These are phyloP conservation scores for Drepanosiphum platanoidis DNA, from an alignment of 2,888 invertebrate genomes.

Conservation along the genomic window DNA sequence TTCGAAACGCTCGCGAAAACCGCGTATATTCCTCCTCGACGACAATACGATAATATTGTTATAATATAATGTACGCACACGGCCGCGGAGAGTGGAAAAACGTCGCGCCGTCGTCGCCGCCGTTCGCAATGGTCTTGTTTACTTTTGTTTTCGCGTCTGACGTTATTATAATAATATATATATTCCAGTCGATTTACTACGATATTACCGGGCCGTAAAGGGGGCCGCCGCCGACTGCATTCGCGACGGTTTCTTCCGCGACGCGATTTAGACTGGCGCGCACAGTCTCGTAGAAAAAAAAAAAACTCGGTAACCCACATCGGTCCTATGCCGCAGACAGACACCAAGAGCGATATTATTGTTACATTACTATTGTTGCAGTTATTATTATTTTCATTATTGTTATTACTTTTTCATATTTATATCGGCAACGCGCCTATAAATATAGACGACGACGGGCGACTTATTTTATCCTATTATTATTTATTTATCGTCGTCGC, in stretches of 20 bases:
- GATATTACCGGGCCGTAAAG: background rate
- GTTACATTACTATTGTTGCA: background rate
- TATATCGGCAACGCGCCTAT: slow-evolving; percentile 22
- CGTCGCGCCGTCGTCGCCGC: background rate
- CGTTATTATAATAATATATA: background rate
- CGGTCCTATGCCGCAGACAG: slow-evolving; percentile 11
- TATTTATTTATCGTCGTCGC: slow-evolving; percentile 16
- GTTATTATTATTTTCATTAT: slow-evolving; percentile 7
- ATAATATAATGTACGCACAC: background rate
- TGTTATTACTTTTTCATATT: slow-evolving; percentile 37
- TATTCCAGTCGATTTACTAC: background rate
- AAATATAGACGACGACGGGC: background rate
- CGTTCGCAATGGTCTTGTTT: slow-evolving; percentile 7
- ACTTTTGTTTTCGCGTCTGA: slow-evolving; percentile 36
- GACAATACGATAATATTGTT: background rate
- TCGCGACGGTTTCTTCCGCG: slow-evolving; percentile 53
- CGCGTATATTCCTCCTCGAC: too few species aligned
- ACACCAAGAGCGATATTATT: too few species aligned
- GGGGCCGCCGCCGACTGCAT: slow-evolving; percentile 6
- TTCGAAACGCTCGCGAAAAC: slow-evolving; percentile 4
- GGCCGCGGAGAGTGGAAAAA: background rate
- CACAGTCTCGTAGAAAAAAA: slow-evolving; percentile 24
- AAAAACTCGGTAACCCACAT: slow-evolving; percentile 56
- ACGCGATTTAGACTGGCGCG: slow-evolving; percentile 13
- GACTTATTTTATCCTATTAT: background rate